phyloP scores from a whole-genome alignment of 1,140 invertebrate species.

The Pemphigus obesinymphae region DNA sequence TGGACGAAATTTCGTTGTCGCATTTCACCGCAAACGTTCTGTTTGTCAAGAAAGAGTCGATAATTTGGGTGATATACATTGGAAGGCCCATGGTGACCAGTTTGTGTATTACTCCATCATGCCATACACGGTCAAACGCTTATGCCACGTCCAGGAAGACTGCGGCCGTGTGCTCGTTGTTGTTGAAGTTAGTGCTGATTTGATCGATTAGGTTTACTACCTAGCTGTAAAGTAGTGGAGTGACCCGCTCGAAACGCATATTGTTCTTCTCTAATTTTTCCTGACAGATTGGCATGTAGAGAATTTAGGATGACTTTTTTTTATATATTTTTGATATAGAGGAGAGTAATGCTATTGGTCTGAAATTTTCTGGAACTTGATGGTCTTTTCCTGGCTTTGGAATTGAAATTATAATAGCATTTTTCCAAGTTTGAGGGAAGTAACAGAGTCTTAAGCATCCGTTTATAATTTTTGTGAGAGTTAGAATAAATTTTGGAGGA shows the following conservation, averaged over 20 bases:
- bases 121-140: background rate
- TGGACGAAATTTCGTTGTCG: background rate
- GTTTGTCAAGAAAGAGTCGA: background rate
- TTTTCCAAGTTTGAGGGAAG: background rate
- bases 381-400: background rate
- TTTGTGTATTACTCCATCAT: background rate
- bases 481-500: background rate
- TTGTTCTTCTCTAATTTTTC: background rate
- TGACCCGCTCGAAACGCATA: background rate
- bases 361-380: background rate
- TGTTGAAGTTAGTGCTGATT: background rate
- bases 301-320: background rate
- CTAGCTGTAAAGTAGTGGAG: background rate
- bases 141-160: background rate
- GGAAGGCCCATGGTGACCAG: constrained; percentile 16
- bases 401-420: background rate
- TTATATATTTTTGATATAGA: background rate
- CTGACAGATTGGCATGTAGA: no score
- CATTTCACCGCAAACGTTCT: background rate
- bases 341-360: background rate
- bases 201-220: background rate
- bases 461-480: background rate
- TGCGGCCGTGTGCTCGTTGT: no score
- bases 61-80: background rate
- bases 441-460: background rate